Base-by-base conservation (phyloP, 1,140 invertebrate genomes). In the Pachypeltis micranthus region DNA sequence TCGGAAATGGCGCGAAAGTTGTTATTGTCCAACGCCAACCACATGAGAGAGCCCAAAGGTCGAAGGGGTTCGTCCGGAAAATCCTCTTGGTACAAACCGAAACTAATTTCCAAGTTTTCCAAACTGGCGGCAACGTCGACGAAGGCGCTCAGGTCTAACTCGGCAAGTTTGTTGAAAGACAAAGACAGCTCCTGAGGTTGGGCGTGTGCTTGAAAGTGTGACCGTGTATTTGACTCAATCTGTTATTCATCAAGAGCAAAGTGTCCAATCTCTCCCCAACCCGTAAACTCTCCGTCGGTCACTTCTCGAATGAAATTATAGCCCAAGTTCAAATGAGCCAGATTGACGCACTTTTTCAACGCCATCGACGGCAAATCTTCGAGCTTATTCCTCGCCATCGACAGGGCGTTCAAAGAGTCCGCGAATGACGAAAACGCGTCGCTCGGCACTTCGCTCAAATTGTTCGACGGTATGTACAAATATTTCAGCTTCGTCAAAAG, bases 1-100 rank as follows among this genome's bases (percentile, higher is more conserved):
- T 58, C 58, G n/a, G 83, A 81, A 0, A 92, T 76, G 0, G 78
- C 79, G 67, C 85, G 82, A 64, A 93, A 82, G 70, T 91, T 88
- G 68, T 94, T 95, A 72, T 92, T 90, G 72, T 94, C 91, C 64
- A 93, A 75, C 12, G 90, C 87, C 29, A 95, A 75, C 88, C 89
- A 93, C 67, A 85, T 81, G 0, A 95, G 76, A 69, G 84, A 83
- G 12, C 77, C 79, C 2, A 94, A 76, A 0, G 83, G 84, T 56
- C 80, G 78, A 0, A 90, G 77, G 44, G 55, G 44, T 60, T 85
- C 81, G 64, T 86, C 80, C 0, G 88, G 87, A 70, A 90, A 86
- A 66, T 85, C 77, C 19, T 89, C 87, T 3, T 84, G 83, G 55
- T 87, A 84, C 31, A 92, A 81, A 0, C 87, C 87, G 68, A 91